phyloP scores from a whole-genome alignment of 2,797 vertebrate genomes.

The Jordanella pulchra region DNA sequence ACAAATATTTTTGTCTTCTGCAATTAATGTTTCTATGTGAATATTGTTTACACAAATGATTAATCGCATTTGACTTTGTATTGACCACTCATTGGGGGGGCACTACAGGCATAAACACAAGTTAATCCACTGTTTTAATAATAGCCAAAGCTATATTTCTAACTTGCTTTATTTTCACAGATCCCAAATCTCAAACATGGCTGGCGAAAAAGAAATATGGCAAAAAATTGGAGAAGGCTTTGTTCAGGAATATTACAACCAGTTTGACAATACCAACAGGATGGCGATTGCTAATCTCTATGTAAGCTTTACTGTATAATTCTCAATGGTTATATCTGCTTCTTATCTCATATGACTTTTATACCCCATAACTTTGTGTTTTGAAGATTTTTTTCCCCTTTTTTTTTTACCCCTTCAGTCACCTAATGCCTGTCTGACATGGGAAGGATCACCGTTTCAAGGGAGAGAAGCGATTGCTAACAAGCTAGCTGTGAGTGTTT shows the following conservation, averaged over 20 bases:
- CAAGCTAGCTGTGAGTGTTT: slow-evolving; percentile 74
- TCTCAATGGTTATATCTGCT: neutral
- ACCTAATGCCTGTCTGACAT: slow-evolving; percentile 80
- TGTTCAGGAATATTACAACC: slow-evolving; percentile 78
- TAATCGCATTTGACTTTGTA: neutral
- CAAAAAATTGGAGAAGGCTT: slow-evolving; percentile 78
- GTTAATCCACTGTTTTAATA: neutral
- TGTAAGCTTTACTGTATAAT: slow-evolving; percentile 58
- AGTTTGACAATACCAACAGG: slow-evolving; percentile 78
- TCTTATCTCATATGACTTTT: neutral
- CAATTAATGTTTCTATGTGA: neutral
- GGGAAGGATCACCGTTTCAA: slow-evolving; percentile 80
- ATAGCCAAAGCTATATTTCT: neutral
- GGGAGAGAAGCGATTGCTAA: slow-evolving; percentile 77
- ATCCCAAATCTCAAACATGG: slow-evolving; percentile 64
- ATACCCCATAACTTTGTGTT: neutral
- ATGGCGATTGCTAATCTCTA: slow-evolving; percentile 72
- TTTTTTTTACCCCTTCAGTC: slow-evolving; percentile 58
- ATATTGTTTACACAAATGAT: neutral
- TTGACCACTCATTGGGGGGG: neutral
- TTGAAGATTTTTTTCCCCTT: neutral
- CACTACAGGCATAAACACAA: neutral
- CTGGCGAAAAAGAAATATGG: slow-evolving; percentile 74
- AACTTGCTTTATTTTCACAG: slow-evolving; percentile 27
- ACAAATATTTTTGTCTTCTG: neutral